These are phyloP conservation scores for Nephrocerus scutellatus DNA, from an alignment of 2,888 invertebrate species.

Conservation along the genomic window DNA sequence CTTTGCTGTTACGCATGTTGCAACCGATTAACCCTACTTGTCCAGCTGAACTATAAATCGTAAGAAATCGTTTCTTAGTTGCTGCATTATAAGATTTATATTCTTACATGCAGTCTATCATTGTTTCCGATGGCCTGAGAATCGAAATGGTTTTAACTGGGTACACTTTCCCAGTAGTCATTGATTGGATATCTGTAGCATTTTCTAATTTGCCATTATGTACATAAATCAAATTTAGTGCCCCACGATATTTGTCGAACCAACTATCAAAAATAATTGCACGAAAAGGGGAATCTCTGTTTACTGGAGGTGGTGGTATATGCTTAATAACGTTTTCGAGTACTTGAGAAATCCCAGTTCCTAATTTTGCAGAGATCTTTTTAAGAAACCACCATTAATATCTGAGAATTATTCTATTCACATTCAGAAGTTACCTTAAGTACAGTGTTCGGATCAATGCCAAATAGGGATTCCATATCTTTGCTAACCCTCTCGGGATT, in stretches of 20 bases:
- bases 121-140: slow-evolving; percentile 67
- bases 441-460: slow-evolving; percentile 64
- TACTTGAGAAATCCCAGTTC: slow-evolving; percentile 72
- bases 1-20: slow-evolving; percentile 67
- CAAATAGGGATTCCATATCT: slow-evolving; percentile 76
- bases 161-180: slow-evolving; percentile 66
- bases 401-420: neutral
- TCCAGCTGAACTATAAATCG: slow-evolving; percentile 61
- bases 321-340: slow-evolving; percentile 69
- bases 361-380: slow-evolving; percentile 83
- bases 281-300: slow-evolving; percentile 58
- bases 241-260: slow-evolving; percentile 83
- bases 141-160: slow-evolving; percentile 72
- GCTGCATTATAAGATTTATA: neutral
- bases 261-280: slow-evolving; percentile 90
- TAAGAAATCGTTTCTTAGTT: slow-evolving; percentile 3
- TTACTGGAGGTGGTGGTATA: slow-evolving; percentile 67
- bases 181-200: slow-evolving; percentile 70
- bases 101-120: slow-evolving; percentile 57
- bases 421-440: slow-evolving; percentile 56
- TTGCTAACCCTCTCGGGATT: slow-evolving; percentile 72
- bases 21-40: slow-evolving; percentile 88
- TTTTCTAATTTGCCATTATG: slow-evolving; percentile 65
- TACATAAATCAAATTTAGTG: slow-evolving; percentile 68
- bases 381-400: slow-evolving; percentile 1